These are phyloP conservation scores for Drosophila serrata DNA, from an alignment of 1,140 invertebrate genomes.

Conservation along the genomic window DNA sequence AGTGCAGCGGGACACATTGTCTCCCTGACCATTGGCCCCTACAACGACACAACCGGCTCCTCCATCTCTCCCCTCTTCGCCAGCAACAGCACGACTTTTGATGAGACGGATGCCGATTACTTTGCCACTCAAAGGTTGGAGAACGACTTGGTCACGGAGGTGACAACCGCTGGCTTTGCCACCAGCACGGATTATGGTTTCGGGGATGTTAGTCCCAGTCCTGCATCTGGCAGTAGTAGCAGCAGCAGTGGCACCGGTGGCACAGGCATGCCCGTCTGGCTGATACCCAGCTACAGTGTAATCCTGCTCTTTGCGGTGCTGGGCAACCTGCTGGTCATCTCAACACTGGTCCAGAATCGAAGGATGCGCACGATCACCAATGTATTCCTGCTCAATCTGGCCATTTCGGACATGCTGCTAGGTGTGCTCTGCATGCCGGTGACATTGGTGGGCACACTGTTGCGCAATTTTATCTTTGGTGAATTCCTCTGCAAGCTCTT, in stretches of 20 bases:
- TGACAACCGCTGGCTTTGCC: not conserved
- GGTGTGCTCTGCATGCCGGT: slow-evolving; percentile 95
- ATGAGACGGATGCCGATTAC: not conserved
- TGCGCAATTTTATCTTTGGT: slow-evolving; percentile 94
- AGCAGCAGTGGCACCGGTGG: slow-evolving; percentile 61
- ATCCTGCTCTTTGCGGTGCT: slow-evolving; percentile 93
- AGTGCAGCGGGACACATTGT: slow-evolving; percentile 65
- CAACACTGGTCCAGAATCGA: slow-evolving; percentile 92
- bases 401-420: slow-evolving; percentile 92
- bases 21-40: slow-evolving; percentile 37
- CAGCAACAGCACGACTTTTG: not conserved
- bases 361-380: slow-evolving; percentile 96
- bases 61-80: not conserved
- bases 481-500: slow-evolving; percentile 93
- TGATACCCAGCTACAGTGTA: slow-evolving; percentile 90
- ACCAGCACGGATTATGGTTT: not conserved
- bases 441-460: slow-evolving; percentile 92
- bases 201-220: not conserved
- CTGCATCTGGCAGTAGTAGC: not conserved
- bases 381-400: slow-evolving; percentile 94
- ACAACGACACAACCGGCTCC: slow-evolving; percentile 29
- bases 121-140: slow-evolving; percentile 7
- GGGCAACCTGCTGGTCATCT: slow-evolving; percentile 92
- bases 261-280: slow-evolving; percentile 75
- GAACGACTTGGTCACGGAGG: slow-evolving; percentile 1